Base-by-base conservation (phyloP, 2,113 vertebrate genomes). In the Plectropomus leopardus region DNA sequence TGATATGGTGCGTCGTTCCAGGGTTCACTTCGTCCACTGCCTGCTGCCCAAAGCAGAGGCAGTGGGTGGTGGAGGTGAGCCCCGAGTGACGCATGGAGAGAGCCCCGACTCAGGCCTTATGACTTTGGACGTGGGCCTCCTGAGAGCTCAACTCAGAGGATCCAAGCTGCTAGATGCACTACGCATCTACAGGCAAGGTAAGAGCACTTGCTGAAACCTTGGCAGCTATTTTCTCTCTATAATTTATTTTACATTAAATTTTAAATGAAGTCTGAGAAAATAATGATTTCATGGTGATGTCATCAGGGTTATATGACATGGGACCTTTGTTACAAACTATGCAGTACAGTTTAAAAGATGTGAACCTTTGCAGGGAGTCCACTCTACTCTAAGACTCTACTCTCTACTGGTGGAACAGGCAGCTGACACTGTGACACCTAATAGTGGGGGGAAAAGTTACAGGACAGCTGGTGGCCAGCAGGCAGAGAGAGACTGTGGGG, bases 101-200 rank as follows among this genome's bases (percentile, higher is more conserved):
- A 96, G 95, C 88, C 95, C 96, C 0, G 97, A 98, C 72, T 93
- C 96, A 0, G 97, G 98, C 58, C 96, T 98, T 1, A 96, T 99
- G 95, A 97, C 97, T 78, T 91, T 99, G 68, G 96, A 99, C 0
- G 95, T 98, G 63, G 94, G 95, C 48, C 95, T 99, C 34, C 95
- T 99, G 50, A 95, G 98, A 0, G 96, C 98, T 19, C 98, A 99
- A 92, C 95, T 99, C 57, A 92, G 98, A 0, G 98, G 97, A 40
- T 98, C 96, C 82, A 97, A 96, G 78, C 95, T 99, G 76, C 95
- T 99, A 0, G 97, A 99, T 0, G 97, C 98, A 17, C 92, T 99
- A 51, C 96, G 96, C 88, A 97, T 99, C 94, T 98, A 99, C 92
- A 96, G 98, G 58, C 98, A 99, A 97, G 97, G 97, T 98, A 75